Percentiles rank a stretch among this genome's conserved stretches.
These are phyloP conservation scores for Eilema sororculum DNA, from an alignment of 2,888 invertebrate genomes.

Conservation along the genomic window DNA sequence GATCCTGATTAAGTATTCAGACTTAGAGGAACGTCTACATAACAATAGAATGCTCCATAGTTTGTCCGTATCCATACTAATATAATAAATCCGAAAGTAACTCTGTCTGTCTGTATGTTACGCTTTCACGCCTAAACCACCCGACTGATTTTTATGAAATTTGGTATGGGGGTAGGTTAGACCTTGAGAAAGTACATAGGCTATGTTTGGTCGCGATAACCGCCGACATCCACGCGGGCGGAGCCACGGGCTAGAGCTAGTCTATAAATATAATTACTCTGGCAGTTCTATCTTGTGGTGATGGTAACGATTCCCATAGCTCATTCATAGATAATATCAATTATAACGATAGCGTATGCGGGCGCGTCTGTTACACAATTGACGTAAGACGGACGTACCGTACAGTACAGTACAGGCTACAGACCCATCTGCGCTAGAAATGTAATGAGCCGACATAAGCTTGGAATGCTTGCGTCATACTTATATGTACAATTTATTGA, in stretches of 20 bases:
- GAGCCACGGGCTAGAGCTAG: no score
- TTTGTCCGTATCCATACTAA: not conserved
- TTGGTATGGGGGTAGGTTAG: no score
- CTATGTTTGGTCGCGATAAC: no score
- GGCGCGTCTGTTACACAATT: constrained; percentile 51
- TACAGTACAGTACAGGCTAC: constrained; percentile 12
- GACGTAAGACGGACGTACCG: constrained; percentile 28
- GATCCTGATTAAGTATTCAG: no score
- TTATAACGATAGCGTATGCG: constrained; percentile 36
- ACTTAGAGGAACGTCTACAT: no score
- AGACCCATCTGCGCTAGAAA: constrained; percentile 69
- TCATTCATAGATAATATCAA: constrained; percentile 33
- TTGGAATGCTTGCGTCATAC: constrained; percentile 57
- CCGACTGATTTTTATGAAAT: no score
- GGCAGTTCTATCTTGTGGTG: constrained; percentile 11
- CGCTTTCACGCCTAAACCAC: no score
- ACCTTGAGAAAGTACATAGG: no score
- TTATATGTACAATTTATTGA: not conserved
- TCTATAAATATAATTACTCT: constrained; percentile 13
- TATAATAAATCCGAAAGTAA: no score
- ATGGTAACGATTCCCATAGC: constrained; percentile 36
- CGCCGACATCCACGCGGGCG: no score
- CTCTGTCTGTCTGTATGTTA: no score
- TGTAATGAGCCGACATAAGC: constrained; percentile 63
- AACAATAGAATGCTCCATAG: no score